Percentiles rank a stretch among this genome's conserved stretches.
phyloP scores from a whole-genome alignment of 2,888 invertebrate species.

The Pyralis farinalis region DNA sequence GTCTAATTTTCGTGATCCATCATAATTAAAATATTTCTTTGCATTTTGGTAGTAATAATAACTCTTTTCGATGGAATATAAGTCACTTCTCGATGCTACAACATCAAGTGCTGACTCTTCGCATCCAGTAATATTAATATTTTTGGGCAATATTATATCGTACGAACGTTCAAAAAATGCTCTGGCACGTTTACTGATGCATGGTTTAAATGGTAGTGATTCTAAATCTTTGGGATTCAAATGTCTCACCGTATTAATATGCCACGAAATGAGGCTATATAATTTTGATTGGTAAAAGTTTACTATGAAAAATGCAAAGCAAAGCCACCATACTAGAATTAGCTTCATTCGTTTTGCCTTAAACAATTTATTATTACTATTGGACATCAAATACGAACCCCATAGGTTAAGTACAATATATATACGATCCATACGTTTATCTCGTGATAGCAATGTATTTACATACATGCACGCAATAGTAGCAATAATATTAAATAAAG shows the following conservation, averaged over 20 bases:
- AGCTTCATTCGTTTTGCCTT: constrained; percentile 31
- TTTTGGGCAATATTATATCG: constrained; percentile 1
- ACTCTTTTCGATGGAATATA: constrained; percentile 39
- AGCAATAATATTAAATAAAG: constrained; percentile 27
- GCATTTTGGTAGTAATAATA: constrained; percentile 35
- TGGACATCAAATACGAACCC: constrained; percentile 41
- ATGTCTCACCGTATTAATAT: constrained; percentile 24
- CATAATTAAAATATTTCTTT: constrained; percentile 30
- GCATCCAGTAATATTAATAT: constrained; percentile 25
- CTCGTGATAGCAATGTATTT: background rate
- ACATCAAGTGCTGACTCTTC: constrained; percentile 29
- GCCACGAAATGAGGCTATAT: constrained; percentile 43
- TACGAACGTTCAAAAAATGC: background rate
- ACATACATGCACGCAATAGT: constrained; percentile 22
- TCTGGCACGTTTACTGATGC: constrained; percentile 30
- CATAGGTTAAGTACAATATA: constrained; percentile 32
- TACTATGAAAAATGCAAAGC: constrained; percentile 50
- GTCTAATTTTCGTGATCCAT: constrained; percentile 37
- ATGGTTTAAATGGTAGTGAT: constrained; percentile 36
- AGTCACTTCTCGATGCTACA: constrained; percentile 30
- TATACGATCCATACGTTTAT: constrained; percentile 17
- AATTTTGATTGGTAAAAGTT: constrained; percentile 54
- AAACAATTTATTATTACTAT: constrained; percentile 32
- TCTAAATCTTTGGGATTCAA: constrained; percentile 28
- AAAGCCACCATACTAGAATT: constrained; percentile 46